A percentile compares a stretch with the other conserved stretches of the same genome.
Evolutionary conservation across 2,113 vertebrate genomes (phyloP).

Genomic region (Atractosteus spatula): DNA sequence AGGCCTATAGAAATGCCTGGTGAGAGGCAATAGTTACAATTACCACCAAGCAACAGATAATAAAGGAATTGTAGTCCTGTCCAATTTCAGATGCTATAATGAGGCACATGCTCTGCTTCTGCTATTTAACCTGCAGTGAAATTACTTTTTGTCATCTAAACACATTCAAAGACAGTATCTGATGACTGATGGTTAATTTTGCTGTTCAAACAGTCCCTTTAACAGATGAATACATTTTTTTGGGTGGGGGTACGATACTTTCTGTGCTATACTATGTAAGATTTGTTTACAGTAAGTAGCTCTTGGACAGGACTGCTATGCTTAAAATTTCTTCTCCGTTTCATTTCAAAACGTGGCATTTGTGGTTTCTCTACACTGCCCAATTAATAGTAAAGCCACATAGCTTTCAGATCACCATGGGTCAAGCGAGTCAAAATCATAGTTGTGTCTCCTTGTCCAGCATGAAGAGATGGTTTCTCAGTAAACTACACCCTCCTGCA

Average conservation of each 20-base stretch:
- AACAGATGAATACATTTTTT: background rate
- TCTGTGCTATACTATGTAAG: background rate
- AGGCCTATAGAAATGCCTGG: background rate
- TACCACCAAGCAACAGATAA: background rate
- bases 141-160: background rate
- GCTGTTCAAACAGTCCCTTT: background rate
- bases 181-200: background rate
- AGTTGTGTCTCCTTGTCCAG: too few species aligned
- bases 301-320: too few species aligned
- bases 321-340: too few species aligned
- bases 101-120: background rate
- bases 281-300: too few species aligned
- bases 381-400: too few species aligned
- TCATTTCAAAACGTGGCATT: too few species aligned
- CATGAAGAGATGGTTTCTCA: too few species aligned
- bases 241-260: background rate
- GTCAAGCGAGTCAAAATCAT: too few species aligned
- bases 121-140: too few species aligned
- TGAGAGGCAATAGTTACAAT: slow-evolving; percentile 1
- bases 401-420: too few species aligned
- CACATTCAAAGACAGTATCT: background rate
- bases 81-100: background rate
- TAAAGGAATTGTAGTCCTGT: slow-evolving; percentile 7
- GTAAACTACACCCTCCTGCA: too few species aligned
- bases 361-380: too few species aligned